Conservation (phyloP, 2,113 vertebrate genomes). For the Pteronura brasiliensis region DNA sequence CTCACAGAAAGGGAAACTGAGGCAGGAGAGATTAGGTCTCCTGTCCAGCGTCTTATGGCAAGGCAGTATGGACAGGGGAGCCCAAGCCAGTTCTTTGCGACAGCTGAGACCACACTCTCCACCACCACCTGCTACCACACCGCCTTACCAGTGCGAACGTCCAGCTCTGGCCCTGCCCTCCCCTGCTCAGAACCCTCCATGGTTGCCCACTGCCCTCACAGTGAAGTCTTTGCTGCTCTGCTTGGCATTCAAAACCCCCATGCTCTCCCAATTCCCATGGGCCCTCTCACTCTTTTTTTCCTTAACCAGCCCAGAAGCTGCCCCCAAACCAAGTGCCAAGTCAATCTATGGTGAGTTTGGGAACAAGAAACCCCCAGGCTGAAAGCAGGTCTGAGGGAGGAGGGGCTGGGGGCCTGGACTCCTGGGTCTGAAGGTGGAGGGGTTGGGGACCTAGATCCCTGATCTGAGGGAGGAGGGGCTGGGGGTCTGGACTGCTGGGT, state of each 20-base stretch:
- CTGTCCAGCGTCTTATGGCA: not conserved
- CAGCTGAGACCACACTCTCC: too few species aligned
- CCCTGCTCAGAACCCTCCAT: not conserved
- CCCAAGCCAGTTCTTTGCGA: not conserved
- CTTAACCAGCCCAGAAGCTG: slow-evolving; percentile 58
- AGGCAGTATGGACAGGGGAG: not conserved
- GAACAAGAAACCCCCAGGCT: not conserved
- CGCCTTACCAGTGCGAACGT: not conserved
- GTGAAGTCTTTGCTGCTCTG: not conserved
- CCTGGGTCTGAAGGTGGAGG: not conserved
- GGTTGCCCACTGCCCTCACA: not conserved
- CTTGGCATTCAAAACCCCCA: not conserved
- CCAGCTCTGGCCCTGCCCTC: not conserved
- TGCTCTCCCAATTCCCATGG: not conserved
- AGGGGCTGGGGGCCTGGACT: not conserved
- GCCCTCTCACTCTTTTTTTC: not conserved
- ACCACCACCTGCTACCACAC: not conserved
- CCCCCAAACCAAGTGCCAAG: slow-evolving; percentile 77
- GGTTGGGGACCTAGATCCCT: not conserved
- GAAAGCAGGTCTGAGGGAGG: not conserved
- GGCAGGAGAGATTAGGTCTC: not conserved
- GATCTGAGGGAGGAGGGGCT: not conserved
- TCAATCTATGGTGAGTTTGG: slow-evolving; percentile 78
- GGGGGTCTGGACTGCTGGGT: not conserved
- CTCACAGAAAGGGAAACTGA: not conserved